Base-by-base conservation (phyloP, 2,113 vertebrate species). In the Neotoma lepida region DNA sequence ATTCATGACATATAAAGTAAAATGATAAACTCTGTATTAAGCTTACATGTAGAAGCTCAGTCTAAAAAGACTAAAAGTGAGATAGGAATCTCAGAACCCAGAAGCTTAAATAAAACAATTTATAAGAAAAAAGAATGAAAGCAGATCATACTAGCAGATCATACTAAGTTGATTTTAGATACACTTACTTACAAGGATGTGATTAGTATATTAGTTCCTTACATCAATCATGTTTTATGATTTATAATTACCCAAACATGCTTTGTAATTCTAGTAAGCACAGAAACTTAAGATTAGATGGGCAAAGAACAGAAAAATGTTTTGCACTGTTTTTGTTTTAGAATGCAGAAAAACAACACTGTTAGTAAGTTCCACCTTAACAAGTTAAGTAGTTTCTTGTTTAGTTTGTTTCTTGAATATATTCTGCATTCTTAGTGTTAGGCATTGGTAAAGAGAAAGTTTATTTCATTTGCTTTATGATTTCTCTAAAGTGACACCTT, bases 401-500 rank as follows among this genome's bases (percentile, higher is more conserved):
- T 87, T 81, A 93, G 14, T 49, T 91, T 94, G 51, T 87, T 89
- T 54, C n/a, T 46, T 41, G 30, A 10, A 30, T 14, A 63, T 82
- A 51, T 46, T 89, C 71, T 74, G 2, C 73, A 80, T 73, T 15
- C 63, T 56, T 88, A 46, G 7, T 46, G 39, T 41, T 93, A 70
- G 12, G 13, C 58, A 51, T n/a, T 49, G 46, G 10, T 49, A 64
- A 70, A 89, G 46, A 82, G 86, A 89, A 88, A 15, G n/a, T n/a
- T 91, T 82, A 39, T 89, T 66, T 74, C 61, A 35, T 89, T 89
- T 96, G 63, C 35, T 90, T 90, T 94, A n/a, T 51, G 56, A 4
- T 95, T 94, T 95, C 39, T 87, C n/a, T 90, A 66, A 92, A 88
- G 51, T 91, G 30, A 82, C 24, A 54, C 54, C 30, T n/a, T 77